Evolutionary conservation across 2,113 vertebrate species (phyloP).

Genomic region (Morone chrysops): DNA sequence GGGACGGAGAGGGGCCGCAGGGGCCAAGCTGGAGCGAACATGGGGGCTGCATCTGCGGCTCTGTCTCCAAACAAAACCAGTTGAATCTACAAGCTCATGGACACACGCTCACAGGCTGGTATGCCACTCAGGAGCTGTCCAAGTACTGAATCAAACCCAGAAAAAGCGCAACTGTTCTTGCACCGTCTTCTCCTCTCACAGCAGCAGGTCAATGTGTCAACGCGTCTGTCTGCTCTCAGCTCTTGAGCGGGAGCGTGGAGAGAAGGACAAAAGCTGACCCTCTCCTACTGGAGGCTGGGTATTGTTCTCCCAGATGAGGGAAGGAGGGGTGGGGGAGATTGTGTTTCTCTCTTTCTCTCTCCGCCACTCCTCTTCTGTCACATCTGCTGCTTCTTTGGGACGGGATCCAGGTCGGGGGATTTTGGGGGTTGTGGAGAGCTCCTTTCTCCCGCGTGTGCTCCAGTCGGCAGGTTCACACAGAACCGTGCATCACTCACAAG

Average conservation of each 20-base stretch:
- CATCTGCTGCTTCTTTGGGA: constrained; percentile 75
- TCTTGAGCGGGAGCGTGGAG: constrained; percentile 49
- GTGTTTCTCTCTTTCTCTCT: constrained; percentile 64
- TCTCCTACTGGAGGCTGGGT: constrained; percentile 64
- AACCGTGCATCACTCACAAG: constrained; percentile 15
- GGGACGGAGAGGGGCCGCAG: constrained; percentile 49
- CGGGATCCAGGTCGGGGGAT: constrained; percentile 25
- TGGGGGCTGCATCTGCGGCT: constrained; percentile 58
- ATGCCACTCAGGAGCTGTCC: constrained; percentile 83
- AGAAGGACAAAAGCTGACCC: constrained; percentile 74
- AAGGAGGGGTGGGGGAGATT: constrained; percentile 50
- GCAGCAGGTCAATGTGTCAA: constrained; percentile 71
- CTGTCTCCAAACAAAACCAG: constrained; percentile 9
- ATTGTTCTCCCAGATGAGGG: constrained; percentile 76
- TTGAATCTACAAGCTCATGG: constrained; percentile 30
- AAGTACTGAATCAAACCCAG: constrained; percentile 78
- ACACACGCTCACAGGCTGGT: not conserved
- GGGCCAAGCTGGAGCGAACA: constrained; percentile 54
- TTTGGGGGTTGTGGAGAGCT: constrained; percentile 22
- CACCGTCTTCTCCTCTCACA: constrained; percentile 37
- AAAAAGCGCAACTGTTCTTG: constrained; percentile 12
- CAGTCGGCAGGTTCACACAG: constrained; percentile 27
- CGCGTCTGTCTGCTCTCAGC: constrained; percentile 60
- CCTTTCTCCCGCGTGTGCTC: not conserved
- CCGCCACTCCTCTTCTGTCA: constrained; percentile 60